These are phyloP conservation scores for Meloidogyne floridensis DNA, from an alignment of 1,140 invertebrate genomes.

Conservation along the genomic window DNA sequence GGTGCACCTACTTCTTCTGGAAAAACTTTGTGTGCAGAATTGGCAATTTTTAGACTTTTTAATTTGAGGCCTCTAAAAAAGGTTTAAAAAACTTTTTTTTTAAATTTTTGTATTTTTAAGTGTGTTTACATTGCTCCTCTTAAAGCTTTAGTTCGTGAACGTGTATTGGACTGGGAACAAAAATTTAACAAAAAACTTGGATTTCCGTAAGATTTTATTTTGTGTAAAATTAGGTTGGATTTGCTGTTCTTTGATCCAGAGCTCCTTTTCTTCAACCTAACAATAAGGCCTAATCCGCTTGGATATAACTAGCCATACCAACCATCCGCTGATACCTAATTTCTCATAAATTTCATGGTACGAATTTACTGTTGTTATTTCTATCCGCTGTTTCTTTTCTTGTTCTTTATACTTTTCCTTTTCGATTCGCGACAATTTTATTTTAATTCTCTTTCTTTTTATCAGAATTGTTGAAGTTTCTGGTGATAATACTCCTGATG, in stretches of 20 bases:
- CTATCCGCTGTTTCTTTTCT: too few relatives aligned
- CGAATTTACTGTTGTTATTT: too few relatives aligned
- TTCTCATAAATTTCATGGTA: too few relatives aligned
- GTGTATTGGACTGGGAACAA: slow-evolving; percentile 93
- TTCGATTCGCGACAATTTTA: neutral
- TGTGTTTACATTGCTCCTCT: slow-evolving; percentile 97
- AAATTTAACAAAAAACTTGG: slow-evolving; percentile 78
- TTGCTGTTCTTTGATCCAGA: too few relatives aligned
- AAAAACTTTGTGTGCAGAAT: slow-evolving; percentile 96
- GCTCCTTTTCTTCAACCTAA: too few relatives aligned
- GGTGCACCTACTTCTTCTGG: slow-evolving; percentile 98
- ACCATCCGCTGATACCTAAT: too few relatives aligned
- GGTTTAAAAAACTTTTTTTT: slow-evolving; percentile 68
- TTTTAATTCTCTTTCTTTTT: slow-evolving; percentile 32
- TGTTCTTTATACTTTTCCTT: too few relatives aligned
- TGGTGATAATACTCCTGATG: slow-evolving; percentile 90
- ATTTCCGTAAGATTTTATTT: slow-evolving; percentile 68
- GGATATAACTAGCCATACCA: too few relatives aligned
- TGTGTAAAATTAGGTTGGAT: too few relatives aligned
- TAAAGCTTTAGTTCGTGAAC: slow-evolving; percentile 92
- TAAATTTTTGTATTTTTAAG: slow-evolving; percentile 66
- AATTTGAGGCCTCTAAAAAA: slow-evolving; percentile 80
- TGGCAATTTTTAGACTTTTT: slow-evolving; percentile 93
- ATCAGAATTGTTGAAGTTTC: slow-evolving; percentile 89
- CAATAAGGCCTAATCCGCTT: too few relatives aligned